Conservation (phyloP, 2,888 invertebrate species). For the Chelonus formosanus region DNA sequence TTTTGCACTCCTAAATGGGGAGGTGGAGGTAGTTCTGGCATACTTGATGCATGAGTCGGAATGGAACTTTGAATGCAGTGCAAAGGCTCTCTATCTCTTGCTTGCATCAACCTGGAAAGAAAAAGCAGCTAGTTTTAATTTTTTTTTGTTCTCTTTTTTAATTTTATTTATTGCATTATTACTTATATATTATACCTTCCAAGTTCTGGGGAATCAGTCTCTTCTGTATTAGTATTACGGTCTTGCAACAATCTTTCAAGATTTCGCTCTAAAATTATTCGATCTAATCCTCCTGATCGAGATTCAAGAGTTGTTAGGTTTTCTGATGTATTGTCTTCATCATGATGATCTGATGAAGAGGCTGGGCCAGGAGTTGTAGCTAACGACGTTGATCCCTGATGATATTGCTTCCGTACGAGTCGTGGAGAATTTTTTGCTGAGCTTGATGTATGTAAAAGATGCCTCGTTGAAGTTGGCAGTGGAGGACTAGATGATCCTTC, state of each 20-base stretch:
- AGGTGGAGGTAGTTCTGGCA: conserved; percentile 70
- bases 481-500: conserved; percentile 68
- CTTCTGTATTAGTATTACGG: conserved; percentile 58
- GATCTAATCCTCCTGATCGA: conserved; percentile 69
- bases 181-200: conserved; percentile 51
- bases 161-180: neutral
- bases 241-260: conserved; percentile 72
- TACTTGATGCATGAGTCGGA: conserved; percentile 69
- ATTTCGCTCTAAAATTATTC: conserved; percentile 75
- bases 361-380: conserved; percentile 59
- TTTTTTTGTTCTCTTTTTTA: too few relatives aligned
- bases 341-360: conserved; percentile 44
- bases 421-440: conserved; percentile 66
- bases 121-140: neutral
- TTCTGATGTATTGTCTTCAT: conserved; percentile 37
- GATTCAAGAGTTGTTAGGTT: conserved; percentile 47
- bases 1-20: conserved; percentile 48
- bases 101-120: conserved; percentile 65
- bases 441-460: conserved; percentile 51
- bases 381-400: conserved; percentile 57
- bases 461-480: conserved; percentile 66
- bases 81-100: conserved; percentile 70
- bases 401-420: conserved; percentile 66
- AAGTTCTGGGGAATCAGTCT: conserved; percentile 52
- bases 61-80: conserved; percentile 58